Conservation (phyloP, 2,888 invertebrate genomes). For the Isoperla grammatica region DNA sequence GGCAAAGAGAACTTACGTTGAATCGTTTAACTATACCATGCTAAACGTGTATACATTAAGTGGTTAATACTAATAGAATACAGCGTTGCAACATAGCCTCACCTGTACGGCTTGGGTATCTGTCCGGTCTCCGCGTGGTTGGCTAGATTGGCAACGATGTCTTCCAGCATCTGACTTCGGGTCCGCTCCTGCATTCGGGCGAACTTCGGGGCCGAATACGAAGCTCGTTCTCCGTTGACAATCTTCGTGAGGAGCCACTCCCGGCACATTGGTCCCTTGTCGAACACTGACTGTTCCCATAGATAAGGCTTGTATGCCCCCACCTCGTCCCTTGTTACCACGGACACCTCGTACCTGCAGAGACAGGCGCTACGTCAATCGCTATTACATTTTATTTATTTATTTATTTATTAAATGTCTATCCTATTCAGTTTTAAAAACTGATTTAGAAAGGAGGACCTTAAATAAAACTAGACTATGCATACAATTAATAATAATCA, state of each 20-base stretch:
- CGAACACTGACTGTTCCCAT: slow-evolving; percentile 92
- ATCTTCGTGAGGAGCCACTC: slow-evolving; percentile 93
- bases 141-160: slow-evolving; percentile 87
- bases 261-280: slow-evolving; percentile 91
- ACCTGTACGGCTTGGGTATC: slow-evolving; percentile 89
- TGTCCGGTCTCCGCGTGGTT: slow-evolving; percentile 94
- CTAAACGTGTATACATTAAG: no score
- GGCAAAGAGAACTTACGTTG: no score
- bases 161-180: slow-evolving; percentile 88
- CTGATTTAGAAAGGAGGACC: no score
- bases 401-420: no score
- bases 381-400: no score
- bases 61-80: no score
- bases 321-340: slow-evolving; percentile 90
- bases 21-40: no score
- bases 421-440: no score
- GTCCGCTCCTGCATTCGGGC: slow-evolving; percentile 93
- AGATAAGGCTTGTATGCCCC: slow-evolving; percentile 93
- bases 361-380: no score
- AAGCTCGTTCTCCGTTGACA: slow-evolving; percentile 88
- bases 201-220: slow-evolving; percentile 91
- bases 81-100: slow-evolving; percentile 51
- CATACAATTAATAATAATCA: no score
- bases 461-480: no score
- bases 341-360: slow-evolving; percentile 55